Base-by-base conservation (phyloP, 2,797 vertebrate genomes). In the Hoplostethus atlanticus region DNA sequence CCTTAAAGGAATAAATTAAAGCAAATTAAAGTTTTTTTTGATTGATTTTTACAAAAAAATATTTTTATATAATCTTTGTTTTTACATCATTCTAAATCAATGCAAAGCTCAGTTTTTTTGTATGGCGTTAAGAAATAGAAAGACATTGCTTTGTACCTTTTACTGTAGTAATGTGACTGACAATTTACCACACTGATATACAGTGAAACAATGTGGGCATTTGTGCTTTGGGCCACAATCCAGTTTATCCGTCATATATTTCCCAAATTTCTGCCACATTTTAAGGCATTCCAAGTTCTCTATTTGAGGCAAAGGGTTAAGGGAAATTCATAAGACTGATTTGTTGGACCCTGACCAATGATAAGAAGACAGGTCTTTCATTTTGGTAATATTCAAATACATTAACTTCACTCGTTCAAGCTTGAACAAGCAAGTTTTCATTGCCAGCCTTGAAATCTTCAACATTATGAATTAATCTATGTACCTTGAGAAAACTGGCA, bases 111-210 rank as follows among this genome's bases (percentile, higher is more conserved):
- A 15, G 54, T 34, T 61, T 47, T 15, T 46, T 38, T 31, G 65
- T 68, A 3, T 68, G 76, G 10, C 10, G 31, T 62, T 40, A 9
- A 5, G 15, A 17, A 56, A 44, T 50, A 46, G 9, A 38, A 66
- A 68, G 63, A 85, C 71, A 63, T 64, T 66, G 64, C 76, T 79
- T 70, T 56, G 62, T 76, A 64, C 16, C 38, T 73, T 63, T 70
- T 65, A 72, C 67, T 75, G 73, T 51, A 62, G 55, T 71, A 58
- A 62, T 84, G 59, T 64, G 78, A 92, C 87, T 77, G 81, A 77
- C 59, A 63, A 69, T 65, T 61, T 79, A 87, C 84, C 88, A 93
- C 90, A 92, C 76, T 88, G 82, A 92, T 92, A 91, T 87, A 90
- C 87, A 90, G 87, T 80, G 54, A 92, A 83, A 88, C 85, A 53